A percentile compares a stretch with the other conserved stretches of the same genome.
phyloP scores from a whole-genome alignment of 1,140 invertebrate species.

The Pachypeltis micranthus region DNA sequence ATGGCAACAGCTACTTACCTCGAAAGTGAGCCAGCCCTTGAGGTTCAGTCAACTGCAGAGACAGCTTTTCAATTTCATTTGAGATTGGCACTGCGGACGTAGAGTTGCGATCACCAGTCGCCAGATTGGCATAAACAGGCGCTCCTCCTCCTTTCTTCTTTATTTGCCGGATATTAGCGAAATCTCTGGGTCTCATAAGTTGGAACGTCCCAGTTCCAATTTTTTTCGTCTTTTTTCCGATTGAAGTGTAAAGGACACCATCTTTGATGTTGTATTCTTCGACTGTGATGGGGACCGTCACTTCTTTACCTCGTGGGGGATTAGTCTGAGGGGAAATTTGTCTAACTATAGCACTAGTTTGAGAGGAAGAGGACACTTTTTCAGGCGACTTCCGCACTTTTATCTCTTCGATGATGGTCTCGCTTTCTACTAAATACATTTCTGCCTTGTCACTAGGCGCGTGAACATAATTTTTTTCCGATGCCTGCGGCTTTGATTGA shows the following conservation, averaged over 20 bases:
- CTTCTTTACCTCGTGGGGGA: slow-evolving; percentile 12
- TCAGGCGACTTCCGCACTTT: slow-evolving; percentile 29
- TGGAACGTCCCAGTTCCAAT: slow-evolving; percentile 36
- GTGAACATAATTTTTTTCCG: slow-evolving; percentile 12
- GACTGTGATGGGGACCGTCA: slow-evolving; percentile 25
- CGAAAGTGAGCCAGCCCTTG: slow-evolving; percentile 33
- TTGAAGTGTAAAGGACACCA: slow-evolving; percentile 31
- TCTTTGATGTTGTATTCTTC: slow-evolving; percentile 30
- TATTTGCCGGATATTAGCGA: slow-evolving; percentile 37
- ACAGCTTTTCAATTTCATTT: slow-evolving; percentile 30
- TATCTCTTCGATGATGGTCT: slow-evolving; percentile 28
- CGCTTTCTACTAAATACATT: slow-evolving; percentile 26
- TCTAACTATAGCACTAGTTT: slow-evolving; percentile 39
- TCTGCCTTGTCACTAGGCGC: slow-evolving; percentile 19
- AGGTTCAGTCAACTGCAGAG: slow-evolving; percentile 29
- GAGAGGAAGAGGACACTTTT: slow-evolving; percentile 41
- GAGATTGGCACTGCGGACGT: slow-evolving; percentile 5
- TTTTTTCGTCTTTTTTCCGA: slow-evolving; percentile 23
- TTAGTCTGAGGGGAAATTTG: slow-evolving; percentile 14
- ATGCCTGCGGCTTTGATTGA: slow-evolving; percentile 16
- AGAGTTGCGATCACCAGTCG: too few relatives aligned
- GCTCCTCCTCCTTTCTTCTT: slow-evolving; percentile 30
- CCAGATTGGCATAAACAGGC: slow-evolving; percentile 35
- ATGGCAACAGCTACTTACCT: slow-evolving; percentile 27
- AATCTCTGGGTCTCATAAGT: slow-evolving; percentile 39